phyloP scores from a whole-genome alignment of 2,888 invertebrate species.

The Nysson spinosus region DNA sequence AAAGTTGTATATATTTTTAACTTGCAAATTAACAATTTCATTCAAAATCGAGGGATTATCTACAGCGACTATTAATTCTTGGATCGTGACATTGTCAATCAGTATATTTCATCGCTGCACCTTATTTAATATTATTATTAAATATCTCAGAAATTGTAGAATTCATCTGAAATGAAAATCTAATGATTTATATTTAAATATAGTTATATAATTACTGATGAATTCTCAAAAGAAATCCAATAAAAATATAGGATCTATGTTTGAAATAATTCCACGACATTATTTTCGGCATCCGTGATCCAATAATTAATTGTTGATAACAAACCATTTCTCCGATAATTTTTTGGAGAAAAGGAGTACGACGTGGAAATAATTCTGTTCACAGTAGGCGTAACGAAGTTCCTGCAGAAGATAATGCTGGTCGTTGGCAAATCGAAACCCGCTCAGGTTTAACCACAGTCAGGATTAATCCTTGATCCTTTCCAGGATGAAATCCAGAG shows the following conservation, averaged over 20 bases:
- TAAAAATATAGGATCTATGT: no score
- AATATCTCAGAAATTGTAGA: no score
- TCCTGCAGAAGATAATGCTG: constrained; percentile 85
- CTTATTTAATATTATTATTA: no score
- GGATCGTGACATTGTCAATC: neutral
- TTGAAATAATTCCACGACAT: no score
- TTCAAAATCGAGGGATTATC: neutral
- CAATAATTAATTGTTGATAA: neutral
- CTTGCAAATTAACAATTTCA: neutral
- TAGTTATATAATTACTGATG: no score
- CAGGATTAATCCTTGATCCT: constrained; percentile 12
- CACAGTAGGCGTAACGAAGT: constrained; percentile 82
- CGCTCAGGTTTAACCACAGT: constrained; percentile 81
- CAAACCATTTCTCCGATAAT: neutral
- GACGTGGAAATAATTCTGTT: constrained; percentile 45
- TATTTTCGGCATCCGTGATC: neutral
- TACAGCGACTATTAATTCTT: neutral
- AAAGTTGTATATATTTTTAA: constrained; percentile 1
- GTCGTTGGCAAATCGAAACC: constrained; percentile 87
- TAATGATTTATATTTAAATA: no score
- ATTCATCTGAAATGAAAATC: no score
- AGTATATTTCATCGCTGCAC: neutral
- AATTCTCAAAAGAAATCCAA: no score
- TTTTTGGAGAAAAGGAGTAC: neutral
- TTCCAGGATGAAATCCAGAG: constrained; percentile 19